Base-by-base conservation (phyloP, 2,797 vertebrate genomes). In the Lepus townsendii region DNA sequence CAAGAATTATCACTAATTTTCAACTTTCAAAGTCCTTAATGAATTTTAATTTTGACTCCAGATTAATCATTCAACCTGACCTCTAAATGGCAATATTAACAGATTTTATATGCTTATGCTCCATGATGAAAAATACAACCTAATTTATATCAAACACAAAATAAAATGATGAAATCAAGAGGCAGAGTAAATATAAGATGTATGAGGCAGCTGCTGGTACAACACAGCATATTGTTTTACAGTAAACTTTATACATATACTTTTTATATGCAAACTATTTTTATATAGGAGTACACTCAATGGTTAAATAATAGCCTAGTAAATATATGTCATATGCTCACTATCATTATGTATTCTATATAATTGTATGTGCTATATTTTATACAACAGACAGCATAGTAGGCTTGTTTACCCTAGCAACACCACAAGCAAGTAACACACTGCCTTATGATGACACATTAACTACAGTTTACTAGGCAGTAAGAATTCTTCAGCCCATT, bases 261-360 rank as follows among this genome's bases (percentile, higher is more conserved):
- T 47, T 47, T 42, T 47, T 47, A 47, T 47, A 47, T 47, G 42
- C 8, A 42, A 47, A 10, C 42, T 47, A 47, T 47, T 47, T 47
- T 47, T 47, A 47, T 47, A 9, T 8, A 65, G 12, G 60, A 79
- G 62, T 80, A 73, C 26, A 75, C 71, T 82, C 20, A 42, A 42
- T 42, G 42, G 42, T 93, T 11, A 75, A 88, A 54, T 73, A 82
- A 27, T 17, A 82, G 14, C 24, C 19, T 17, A 82, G 32, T n/a
- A 93, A 88, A 66, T 52, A 82, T 4, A 82, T 60, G 60, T 47
- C 35, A 83, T 93, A 71, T 93, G 66, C 57, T 68, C 35, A 82
- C 60, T 38, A 14, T 68, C 42, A 68, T 60, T 75, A 75, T 19
- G 14, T 22, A 88, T 13, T 82, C 7, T 35, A 75, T 35, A 68